Percentiles rank a stretch among this genome's conserved stretches.
phyloP scores from a whole-genome alignment of 2,113 vertebrate genomes.

The Burhinus bistriatus region DNA sequence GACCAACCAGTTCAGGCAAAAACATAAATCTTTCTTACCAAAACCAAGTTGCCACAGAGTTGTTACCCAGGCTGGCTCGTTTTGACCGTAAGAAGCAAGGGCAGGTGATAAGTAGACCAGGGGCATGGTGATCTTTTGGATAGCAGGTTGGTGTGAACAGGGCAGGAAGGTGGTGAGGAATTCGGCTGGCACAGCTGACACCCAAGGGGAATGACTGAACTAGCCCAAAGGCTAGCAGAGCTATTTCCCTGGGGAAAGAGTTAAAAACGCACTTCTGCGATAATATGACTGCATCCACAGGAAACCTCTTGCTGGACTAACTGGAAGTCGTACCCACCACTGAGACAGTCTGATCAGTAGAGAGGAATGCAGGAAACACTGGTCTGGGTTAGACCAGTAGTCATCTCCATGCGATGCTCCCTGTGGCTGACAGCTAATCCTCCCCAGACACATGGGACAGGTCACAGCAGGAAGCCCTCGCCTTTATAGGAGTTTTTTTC shows the following conservation, averaged over 20 bases:
- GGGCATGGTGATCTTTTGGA: neutral
- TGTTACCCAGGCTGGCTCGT: neutral
- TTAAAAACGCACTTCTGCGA: neutral
- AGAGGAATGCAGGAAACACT: neutral
- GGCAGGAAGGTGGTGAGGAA: neutral
- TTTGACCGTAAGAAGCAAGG: neutral
- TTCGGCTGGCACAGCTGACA: neutral
- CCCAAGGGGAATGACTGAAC: neutral
- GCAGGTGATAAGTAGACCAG: neutral
- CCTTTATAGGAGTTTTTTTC: neutral
- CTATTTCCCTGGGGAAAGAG: neutral
- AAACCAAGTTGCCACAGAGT: neutral
- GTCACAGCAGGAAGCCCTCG: neutral
- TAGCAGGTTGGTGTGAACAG: neutral
- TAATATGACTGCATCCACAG: neutral
- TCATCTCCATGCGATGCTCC: fast-evolving
- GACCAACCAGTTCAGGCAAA: neutral
- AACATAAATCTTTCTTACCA: neutral
- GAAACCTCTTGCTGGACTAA: neutral
- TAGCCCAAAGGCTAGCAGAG: neutral
- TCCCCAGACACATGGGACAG: neutral
- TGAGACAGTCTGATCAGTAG: neutral
- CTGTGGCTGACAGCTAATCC: neutral
- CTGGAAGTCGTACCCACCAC: neutral
- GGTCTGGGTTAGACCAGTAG: neutral